Evolutionary conservation across 1,140 invertebrate genomes (phyloP), one percentile per base, ranked within the genome.

Genomic region (Anthonomus grandis): DNA sequence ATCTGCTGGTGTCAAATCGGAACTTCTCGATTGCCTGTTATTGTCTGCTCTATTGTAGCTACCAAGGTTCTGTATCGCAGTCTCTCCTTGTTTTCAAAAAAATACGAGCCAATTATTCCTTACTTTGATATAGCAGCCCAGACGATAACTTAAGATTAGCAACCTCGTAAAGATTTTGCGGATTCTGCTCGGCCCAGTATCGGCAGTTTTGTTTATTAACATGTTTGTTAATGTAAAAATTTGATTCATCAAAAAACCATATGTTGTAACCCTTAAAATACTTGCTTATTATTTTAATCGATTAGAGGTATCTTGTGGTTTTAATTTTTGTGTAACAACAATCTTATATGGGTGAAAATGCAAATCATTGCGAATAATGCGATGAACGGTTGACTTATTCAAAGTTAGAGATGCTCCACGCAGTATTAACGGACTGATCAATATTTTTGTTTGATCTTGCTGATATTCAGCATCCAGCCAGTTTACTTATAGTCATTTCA

Each of bases 321-420:
- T 37, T n/a, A n/a, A n/a, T 41, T 57, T 52, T 57, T 57, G 55
- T 31, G 24, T 27, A 31, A 57, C 45, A 3, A 57, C 55, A 57
- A 59, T 59, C 36, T 57, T 57, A 19, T 57, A 57, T 4, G 31
- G 47, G 22, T 56, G 53, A n/a, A 56, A 57, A 57, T 56, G 5
- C 25, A 24, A 23, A 10, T 47, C 45, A 4, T 47, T 47, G n/a
- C 9, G 25, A 19, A 47, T 23, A 24, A 47, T 47, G 5, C 15
- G 45, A 31, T 31, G n/a, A 31, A 31, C 27, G n/a, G 27, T 31
- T n/a, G 27, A 31, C n/a, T 31, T 31, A 31, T 31, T 6, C 27
- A 31, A 31, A 31, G 27, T 31, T n/a, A 31, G 27, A 31, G 27
- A 31, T n/a, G 27, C 27, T 31, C 6, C 27, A 31, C 27, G 27